Evolutionary conservation across 2,888 invertebrate species (phyloP).

Genomic region (Tromatobia lineatoria): DNA sequence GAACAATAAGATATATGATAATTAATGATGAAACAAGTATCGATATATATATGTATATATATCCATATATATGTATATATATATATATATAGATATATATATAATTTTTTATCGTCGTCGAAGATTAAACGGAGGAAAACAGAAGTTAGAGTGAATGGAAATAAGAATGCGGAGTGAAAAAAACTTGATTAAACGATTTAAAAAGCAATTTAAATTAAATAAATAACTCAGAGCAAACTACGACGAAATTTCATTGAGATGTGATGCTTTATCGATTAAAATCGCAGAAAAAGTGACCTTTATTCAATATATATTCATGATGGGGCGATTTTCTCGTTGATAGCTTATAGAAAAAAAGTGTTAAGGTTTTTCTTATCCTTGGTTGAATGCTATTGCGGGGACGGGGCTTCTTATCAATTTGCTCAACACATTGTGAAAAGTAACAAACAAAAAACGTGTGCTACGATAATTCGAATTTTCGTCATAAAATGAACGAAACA

Average conservation of each 20-base stretch:
- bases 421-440: conserved; percentile 6
- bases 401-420: conserved; percentile 68
- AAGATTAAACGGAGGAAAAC: conserved; percentile 59
- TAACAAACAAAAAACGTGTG: no score
- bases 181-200: conserved; percentile 11
- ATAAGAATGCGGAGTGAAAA: conserved; percentile 59
- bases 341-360: conserved; percentile 67
- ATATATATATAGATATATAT: conserved; percentile 55
- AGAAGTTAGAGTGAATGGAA: conserved; percentile 10
- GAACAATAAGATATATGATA: conserved; percentile 79
- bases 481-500: conserved; percentile 29
- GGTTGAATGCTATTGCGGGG: conserved; percentile 68
- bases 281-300: conserved; percentile 81
- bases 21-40: conserved; percentile 77
- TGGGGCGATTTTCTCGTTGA: conserved; percentile 73
- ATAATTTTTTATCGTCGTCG: conserved; percentile 69
- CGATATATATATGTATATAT: conserved; percentile 67
- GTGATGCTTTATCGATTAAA: conserved; percentile 81
- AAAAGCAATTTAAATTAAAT: conserved; percentile 56
- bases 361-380: conserved; percentile 53
- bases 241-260: conserved; percentile 76
- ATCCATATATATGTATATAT: conserved; percentile 50
- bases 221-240: conserved; percentile 74
- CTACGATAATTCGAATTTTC: not conserved
- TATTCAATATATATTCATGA: conserved; percentile 77